Conservation (phyloP, 2,113 vertebrate species). For the Furnarius figulus region DNA sequence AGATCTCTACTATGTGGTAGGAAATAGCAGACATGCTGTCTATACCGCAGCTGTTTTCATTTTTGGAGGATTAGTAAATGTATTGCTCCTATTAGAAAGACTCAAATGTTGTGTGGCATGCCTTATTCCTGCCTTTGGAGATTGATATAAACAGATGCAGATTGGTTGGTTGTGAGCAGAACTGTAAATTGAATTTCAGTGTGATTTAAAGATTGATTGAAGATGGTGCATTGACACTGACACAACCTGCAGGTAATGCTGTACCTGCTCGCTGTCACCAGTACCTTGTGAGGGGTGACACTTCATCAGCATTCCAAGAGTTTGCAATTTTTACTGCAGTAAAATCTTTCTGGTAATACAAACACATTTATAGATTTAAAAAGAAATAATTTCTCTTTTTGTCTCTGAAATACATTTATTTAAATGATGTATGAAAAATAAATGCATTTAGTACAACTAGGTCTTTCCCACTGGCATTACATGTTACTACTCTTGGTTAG, state of each 20-base stretch:
- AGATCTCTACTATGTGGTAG: not conserved
- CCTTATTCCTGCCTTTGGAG: not conserved
- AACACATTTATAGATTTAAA: not conserved
- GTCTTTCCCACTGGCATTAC: not conserved
- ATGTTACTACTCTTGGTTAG: not conserved
- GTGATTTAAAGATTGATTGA: not conserved
- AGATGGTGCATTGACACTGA: fast-evolving
- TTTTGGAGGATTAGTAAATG: not conserved
- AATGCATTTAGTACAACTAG: fast-evolving
- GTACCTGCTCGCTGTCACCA: not conserved
- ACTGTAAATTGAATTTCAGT: not conserved
- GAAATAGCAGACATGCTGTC: not conserved
- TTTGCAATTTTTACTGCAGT: not conserved
- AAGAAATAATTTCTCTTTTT: not conserved
- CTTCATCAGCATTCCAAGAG: not conserved
- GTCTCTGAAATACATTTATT: not conserved
- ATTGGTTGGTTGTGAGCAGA: not conserved
- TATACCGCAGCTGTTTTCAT: not conserved
- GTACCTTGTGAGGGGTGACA: not conserved
- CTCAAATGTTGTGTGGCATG: not conserved
- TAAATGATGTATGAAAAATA: not conserved
- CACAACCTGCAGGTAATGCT: not conserved
- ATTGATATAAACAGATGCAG: not conserved
- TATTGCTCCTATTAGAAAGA: not conserved
- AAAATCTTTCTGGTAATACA: not conserved